Base-by-base conservation (phyloP, 2,113 vertebrate species). In the Callipepla californica region DNA sequence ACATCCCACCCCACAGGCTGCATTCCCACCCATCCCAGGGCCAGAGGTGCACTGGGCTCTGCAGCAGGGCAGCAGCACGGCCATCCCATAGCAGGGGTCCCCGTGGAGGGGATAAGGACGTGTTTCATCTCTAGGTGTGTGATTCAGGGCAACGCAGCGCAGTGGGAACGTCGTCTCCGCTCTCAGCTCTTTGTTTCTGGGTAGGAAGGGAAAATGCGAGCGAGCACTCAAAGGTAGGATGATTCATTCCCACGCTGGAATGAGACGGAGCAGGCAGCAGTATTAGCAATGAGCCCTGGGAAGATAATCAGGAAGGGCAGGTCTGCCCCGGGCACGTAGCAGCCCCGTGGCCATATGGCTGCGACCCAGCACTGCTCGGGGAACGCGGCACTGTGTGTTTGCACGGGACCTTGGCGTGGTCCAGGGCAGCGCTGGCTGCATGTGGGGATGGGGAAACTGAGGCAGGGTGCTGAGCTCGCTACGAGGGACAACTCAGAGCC, bases 191-290 rank as follows among this genome's bases (percentile, higher is more conserved):
- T 68, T 47, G 79, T 87, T 73, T 18, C 87, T 89, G 76, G 55
- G 77, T 11, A 42, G 59, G 78, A 19, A 70, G 51, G 92, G 89
- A 30, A 62, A 73, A 50, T 10, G 0, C 7, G 30, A 55, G 77
- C 1, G 6, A 66, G 70, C 80, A 36, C 57, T 42, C 55, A 67
- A 66, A 87, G 90, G 90, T 78, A 69, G 21, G 61, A 4, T 95
- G 97, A 95, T 89, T 97, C 92, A 94, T 95, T 91, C 91, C 90
- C 88, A 93, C 25, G 47, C 75, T 72, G 36, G n/a, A 36, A 62
- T 73, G 83, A 93, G 94, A 61, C 7, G 9, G 73, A 73, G 89
- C 92, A 72, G 86, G 80, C 92, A 63, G 85, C 0, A 40, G 7
- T 11, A 16, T 85, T 17, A 85, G 91, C 85, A 66, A 13, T 7